Conservation (phyloP, 1,140 invertebrate genomes). For the Ptiloglossa arizonensis region DNA sequence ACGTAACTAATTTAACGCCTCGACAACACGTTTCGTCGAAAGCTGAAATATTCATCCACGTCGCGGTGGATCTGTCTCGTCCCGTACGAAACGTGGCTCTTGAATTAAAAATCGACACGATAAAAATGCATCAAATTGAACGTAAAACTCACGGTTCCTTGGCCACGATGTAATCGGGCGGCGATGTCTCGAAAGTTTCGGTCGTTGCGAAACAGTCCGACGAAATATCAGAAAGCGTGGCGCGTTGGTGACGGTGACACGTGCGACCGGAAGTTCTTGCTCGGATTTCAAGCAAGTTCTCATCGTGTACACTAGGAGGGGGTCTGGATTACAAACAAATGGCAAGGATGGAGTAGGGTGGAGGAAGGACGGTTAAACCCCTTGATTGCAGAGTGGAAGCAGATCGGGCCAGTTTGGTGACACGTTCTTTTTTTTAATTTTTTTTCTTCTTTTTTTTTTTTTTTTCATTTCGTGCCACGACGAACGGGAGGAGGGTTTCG, state of each 20-base stretch:
- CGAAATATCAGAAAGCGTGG: slow-evolving; percentile 15
- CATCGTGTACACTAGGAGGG: not conserved
- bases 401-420: slow-evolving; percentile 3
- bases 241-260: slow-evolving; percentile 1
- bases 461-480: not conserved
- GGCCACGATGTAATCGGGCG: not conserved
- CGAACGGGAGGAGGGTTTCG: too few relatives aligned
- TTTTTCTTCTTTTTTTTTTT: not conserved
- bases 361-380: not conserved
- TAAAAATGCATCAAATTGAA: too few relatives aligned
- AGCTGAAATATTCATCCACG: too few relatives aligned
- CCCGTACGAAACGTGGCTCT: too few relatives aligned
- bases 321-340: slow-evolving; percentile 5
- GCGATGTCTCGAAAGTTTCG: not conserved
- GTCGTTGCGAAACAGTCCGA: not conserved
- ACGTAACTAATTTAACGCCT: too few relatives aligned
- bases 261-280: slow-evolving; percentile 16
- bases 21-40: too few relatives aligned
- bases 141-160: not conserved
- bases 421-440: not conserved
- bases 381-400: not conserved
- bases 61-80: too few relatives aligned
- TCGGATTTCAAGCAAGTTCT: slow-evolving; percentile 29
- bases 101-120: not conserved
- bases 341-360: not conserved